Percentiles rank a stretch among this genome's conserved stretches.
phyloP scores from a whole-genome alignment of 2,797 vertebrate genomes.

The Paedocypris micromegethes region DNA sequence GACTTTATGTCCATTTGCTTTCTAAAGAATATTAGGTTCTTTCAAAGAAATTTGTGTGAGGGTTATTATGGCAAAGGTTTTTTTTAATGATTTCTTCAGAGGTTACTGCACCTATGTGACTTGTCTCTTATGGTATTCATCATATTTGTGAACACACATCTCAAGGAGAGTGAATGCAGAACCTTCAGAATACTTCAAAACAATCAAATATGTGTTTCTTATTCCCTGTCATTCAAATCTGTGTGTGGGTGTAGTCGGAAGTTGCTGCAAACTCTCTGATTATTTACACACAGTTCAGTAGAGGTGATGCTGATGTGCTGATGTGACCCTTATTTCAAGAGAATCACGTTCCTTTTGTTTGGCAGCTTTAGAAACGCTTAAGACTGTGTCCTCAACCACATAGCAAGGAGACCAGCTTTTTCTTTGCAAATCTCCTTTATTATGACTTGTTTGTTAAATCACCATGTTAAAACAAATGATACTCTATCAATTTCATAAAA shows the following conservation, averaged over 20 bases:
- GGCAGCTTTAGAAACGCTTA: too few species aligned
- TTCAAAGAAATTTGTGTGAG: not conserved
- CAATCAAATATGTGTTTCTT: constrained; percentile 62
- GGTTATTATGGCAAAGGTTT: not conserved
- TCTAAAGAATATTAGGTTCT: not conserved
- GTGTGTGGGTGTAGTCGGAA: not conserved
- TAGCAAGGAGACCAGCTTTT: too few species aligned
- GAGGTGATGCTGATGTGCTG: not conserved
- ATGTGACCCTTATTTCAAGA: not conserved
- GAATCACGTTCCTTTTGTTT: not conserved
- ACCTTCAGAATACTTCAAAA: constrained; percentile 96
- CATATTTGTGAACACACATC: constrained; percentile 95
- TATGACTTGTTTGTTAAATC: too few species aligned
- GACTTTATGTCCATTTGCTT: not conserved
- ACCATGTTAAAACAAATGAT: too few species aligned
- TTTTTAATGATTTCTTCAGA: not conserved
- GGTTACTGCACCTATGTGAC: too few species aligned
- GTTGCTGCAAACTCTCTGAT: too few species aligned
- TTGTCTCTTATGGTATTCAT: not conserved
- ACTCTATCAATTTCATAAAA: too few species aligned
- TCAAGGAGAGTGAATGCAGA: constrained; percentile 97
- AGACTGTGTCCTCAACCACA: too few species aligned
- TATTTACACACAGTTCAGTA: not conserved
- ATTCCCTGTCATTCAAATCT: too few species aligned
- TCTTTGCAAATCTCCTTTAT: too few species aligned